Evolutionary conservation across 2,113 vertebrate species (phyloP), one percentile per base, ranked within the genome.

Genomic region (Cyprinus carpio): DNA sequence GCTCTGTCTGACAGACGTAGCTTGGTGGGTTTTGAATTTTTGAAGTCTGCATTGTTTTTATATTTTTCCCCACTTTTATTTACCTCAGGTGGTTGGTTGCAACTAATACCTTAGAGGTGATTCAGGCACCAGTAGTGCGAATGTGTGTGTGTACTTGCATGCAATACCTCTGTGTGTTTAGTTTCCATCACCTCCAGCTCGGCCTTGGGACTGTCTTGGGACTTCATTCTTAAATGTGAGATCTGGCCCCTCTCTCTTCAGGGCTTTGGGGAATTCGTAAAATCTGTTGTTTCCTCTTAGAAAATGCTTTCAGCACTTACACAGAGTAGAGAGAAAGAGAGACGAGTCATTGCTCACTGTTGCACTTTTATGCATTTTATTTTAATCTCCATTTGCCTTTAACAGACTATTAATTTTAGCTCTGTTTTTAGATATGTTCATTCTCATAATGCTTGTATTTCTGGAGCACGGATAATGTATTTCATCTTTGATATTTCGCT

Each of bases 51-150:
- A 54, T 90, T 85, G 88, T 91, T 89, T 62, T 80, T 76, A 72
- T 2, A 56, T 83, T 82, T 76, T 54, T 12, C 88, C 76, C 79
- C 80, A 84, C 37, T 60, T 56, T 15, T n/a, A 18, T 60, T 49
- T 83, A 54, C 31, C 49, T 65, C 82, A 85, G 80, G 86, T 91
- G 88, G 87, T 89, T 92, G 89, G 87, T 91, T 85, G 87, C 86
- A 88, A 83, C 76, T 86, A 93, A 93, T 93, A 62, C 92, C 91
- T 92, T 58, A 85, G 91, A 90, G 91, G 90, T 92, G 92, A 93
- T 80, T 90, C 84, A 90, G n/a, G 34, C 49, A 8, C 31, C 49
- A 69, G 18, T 25, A 67, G 64, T 58, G 54, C 31, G 62, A 20
- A 11, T 81, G 65, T 83, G 54, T 78, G 82, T 72, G 71, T 86